Base-by-base conservation (phyloP, 2,888 invertebrate genomes). In the Hoplodrina ambigua region DNA sequence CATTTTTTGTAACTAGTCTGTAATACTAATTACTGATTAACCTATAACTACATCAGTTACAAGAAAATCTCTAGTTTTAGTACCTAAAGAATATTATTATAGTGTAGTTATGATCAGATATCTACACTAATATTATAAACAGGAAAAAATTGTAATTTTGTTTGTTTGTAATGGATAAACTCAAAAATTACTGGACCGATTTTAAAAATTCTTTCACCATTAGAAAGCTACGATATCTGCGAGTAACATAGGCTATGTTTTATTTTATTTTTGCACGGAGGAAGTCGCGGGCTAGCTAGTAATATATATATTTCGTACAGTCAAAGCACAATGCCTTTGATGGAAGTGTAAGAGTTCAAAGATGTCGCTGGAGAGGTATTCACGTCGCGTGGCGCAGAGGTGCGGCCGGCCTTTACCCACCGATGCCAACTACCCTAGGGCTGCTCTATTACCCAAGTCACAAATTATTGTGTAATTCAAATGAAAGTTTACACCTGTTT, bases 301-400 rank as follows among this genome's bases (percentile, higher is more conserved):
- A 70, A 68, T 8, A 37, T 37, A 8, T 37, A 37, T 1, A 37
- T 37, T 37, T 37, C 54, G 69, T 74, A 71, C 81, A 71, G 76
- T 82, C 69, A 73, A 72, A 81, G 75, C 59, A 84, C 80, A 84
- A 82, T 82, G 82, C 67, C 71, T 79, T 85, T 85, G 81, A 83
- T 71, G 77, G 72, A 30, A 77, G 62, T 74, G 67, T 64, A 78
- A 75, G 76, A 81, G 85, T 77, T 84, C 79, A 79, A 81, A 83
- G 85, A 83, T 81, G 85, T 83, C 77, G 81, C 70, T 53, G 72
- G 74, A 78, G 75, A 75, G 57, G 75, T 68, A 74, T 84, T 84
- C 69, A 66, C 58, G 72, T 70, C 66, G 73, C 46, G 56, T 68
- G 63, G 71, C 80, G 80, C 80, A 75, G 72, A 85, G 86, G 85